phyloP scores from a whole-genome alignment of 2,113 vertebrate genomes.

The Pteropus alecto region DNA sequence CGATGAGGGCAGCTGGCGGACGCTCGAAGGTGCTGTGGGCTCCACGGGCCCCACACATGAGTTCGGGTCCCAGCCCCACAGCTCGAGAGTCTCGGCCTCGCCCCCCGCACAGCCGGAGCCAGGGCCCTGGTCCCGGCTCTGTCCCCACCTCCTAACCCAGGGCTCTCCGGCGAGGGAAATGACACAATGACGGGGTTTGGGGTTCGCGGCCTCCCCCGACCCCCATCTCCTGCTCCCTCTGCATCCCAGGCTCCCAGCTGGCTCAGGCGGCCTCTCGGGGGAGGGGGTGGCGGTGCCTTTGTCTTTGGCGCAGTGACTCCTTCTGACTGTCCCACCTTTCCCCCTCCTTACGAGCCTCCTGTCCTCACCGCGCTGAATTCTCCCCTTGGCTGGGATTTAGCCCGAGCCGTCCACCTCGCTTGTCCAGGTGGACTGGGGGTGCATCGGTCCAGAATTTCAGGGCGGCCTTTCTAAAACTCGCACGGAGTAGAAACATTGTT shows the following conservation, averaged over 20 bases:
- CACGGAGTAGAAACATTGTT: neutral
- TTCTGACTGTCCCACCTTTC: neutral
- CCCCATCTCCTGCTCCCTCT: neutral
- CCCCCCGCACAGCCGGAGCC: accelerated
- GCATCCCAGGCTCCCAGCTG: neutral
- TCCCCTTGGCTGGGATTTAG: neutral
- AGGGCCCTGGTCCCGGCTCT: neutral
- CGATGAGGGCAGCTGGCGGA: accelerated
- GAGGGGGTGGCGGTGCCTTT: accelerated
- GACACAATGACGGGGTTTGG: accelerated
- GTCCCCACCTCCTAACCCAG: neutral
- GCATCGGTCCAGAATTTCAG: neutral
- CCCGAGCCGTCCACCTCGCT: accelerated
- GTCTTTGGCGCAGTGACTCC: too few species aligned
- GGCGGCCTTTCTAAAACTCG: neutral
- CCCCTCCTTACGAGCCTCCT: neutral
- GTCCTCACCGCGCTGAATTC: accelerated
- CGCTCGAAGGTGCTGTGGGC: neutral
- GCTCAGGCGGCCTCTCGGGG: accelerated
- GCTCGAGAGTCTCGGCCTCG: neutral
- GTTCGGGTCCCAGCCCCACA: neutral
- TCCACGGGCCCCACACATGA: neutral
- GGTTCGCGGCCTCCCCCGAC: accelerated
- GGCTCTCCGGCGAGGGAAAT: neutral
- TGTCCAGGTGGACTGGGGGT: neutral